Evolutionary conservation across 2,113 vertebrate genomes (phyloP), one percentile per base, ranked within the genome.

Genomic region (Grus americana): DNA sequence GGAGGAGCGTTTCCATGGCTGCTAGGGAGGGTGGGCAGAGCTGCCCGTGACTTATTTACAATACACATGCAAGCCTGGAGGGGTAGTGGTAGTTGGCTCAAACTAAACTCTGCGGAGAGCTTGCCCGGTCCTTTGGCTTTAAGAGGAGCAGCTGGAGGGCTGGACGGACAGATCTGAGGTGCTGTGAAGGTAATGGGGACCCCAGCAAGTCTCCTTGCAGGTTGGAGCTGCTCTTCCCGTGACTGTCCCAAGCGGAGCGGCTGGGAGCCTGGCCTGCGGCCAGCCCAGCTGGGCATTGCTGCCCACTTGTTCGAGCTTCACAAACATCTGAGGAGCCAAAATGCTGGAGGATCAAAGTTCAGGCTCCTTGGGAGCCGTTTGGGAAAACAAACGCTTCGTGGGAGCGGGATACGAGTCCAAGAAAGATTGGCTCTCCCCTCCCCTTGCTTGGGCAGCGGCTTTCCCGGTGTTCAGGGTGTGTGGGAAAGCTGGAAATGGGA

Each of bases 211-310:
- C 29, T 79, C 13, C 47, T 84, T 52, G 61, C 24, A 79, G 71
- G 61, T 8, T 63, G 44, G 36, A 92, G 50, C 12, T 21, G 5
- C 38, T 93, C 34, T 84, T 59, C 42, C 55, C 3, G 1, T 54
- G 79, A 63, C 50, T 6, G 6, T 83, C 65, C 87, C 2, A 12
- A 70, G 76, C 5, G 0, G 32, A 74, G 90, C 24, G 36, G 68
- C 19, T 90, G 89, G 79, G 70, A 92, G 38, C 30, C 49, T 88
- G 95, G 74, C 71, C 40, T 9, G n/a, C 0, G 11, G 73, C 95
- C 93, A 94, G 82, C 59, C 73, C 84, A 74, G 79, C 84, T 74
- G 65, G 62, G 70, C 68, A 79, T 76, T 82, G 79, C 79, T 93
- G 75, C 75, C 86, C 58, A 4, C 34, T 58, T 46, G 12, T 59